Conservation (phyloP, 2,797 vertebrate species). For the Pseudocheirus occidentalis region DNA sequence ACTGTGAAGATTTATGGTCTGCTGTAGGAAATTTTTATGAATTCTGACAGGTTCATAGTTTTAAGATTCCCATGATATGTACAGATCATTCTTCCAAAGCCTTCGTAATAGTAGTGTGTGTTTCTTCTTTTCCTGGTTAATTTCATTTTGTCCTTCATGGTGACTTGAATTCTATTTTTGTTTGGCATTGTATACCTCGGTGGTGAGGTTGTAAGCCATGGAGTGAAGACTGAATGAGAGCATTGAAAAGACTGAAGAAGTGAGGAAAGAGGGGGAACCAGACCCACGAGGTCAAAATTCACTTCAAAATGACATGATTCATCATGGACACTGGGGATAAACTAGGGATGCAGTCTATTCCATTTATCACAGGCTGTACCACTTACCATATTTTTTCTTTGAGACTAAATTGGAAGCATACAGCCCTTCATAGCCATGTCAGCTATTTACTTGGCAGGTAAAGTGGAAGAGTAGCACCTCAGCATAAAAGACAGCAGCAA, state of each 20-base stretch:
- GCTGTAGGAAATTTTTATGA: not conserved
- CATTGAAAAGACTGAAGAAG: not conserved
- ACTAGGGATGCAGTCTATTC: conserved; percentile 91
- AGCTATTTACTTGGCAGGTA: conserved; percentile 91
- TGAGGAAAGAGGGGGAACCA: conserved; percentile 55
- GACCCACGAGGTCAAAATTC: conserved; percentile 84
- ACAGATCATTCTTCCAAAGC: not conserved
- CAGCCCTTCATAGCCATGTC: conserved; percentile 92
- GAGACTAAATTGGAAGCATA: conserved; percentile 84
- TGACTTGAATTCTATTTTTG: not conserved
- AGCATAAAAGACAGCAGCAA: conserved; percentile 86
- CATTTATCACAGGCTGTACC: conserved; percentile 90
- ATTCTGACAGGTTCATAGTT: not conserved
- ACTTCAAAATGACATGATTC: conserved; percentile 88
- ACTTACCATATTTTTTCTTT: conserved; percentile 90
- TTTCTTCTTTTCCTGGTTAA: not conserved
- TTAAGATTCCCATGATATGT: not conserved
- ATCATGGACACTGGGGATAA: conserved; percentile 93
- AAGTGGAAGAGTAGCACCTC: conserved; percentile 93
- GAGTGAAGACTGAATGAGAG: not conserved
- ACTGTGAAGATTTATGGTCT: not conserved
- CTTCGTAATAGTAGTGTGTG: not conserved
- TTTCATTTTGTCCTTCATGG: not conserved
- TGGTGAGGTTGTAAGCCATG: conserved; percentile 21
- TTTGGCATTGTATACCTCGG: not conserved